These are phyloP conservation scores for Microtus ochrogaster DNA, from an alignment of 2,113 vertebrate genomes.

Conservation along the genomic window DNA sequence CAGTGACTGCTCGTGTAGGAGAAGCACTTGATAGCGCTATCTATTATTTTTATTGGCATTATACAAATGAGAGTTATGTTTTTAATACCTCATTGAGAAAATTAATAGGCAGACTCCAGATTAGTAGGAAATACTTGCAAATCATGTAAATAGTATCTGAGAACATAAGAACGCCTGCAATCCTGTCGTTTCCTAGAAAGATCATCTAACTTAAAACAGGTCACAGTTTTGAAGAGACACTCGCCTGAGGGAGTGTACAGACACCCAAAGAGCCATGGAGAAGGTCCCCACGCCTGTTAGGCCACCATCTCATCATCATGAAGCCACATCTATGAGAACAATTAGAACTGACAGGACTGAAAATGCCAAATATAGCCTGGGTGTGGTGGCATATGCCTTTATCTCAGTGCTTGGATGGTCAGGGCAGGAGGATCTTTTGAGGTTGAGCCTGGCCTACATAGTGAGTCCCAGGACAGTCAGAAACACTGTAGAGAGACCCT, in stretches of 20 bases:
- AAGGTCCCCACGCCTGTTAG: not conserved
- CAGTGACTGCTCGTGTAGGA: not conserved
- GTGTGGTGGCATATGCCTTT: not conserved
- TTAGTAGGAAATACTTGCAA: conserved; percentile 6
- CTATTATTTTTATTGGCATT: not conserved
- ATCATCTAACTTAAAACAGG: not conserved
- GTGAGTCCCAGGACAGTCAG: not conserved
- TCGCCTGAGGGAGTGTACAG: not conserved
- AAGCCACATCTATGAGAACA: not conserved
- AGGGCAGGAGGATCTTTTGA: not conserved
- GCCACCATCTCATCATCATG: not conserved
- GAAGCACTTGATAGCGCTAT: not conserved
- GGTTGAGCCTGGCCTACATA: not conserved
- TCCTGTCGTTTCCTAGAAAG: not conserved
- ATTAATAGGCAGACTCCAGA: not conserved
- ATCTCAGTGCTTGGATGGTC: not conserved
- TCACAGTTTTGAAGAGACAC: not conserved
- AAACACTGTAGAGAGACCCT: not conserved
- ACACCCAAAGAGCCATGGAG: not conserved
- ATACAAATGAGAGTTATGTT: not conserved
- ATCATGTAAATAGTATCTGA: not conserved
- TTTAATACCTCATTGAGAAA: not conserved
- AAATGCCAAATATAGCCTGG: not conserved
- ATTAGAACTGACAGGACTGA: not conserved
- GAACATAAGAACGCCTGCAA: not conserved